Evolutionary conservation across 2,113 vertebrate species (phyloP), one percentile per base, ranked within the genome.

Genomic region (Indicator maculatus): DNA sequence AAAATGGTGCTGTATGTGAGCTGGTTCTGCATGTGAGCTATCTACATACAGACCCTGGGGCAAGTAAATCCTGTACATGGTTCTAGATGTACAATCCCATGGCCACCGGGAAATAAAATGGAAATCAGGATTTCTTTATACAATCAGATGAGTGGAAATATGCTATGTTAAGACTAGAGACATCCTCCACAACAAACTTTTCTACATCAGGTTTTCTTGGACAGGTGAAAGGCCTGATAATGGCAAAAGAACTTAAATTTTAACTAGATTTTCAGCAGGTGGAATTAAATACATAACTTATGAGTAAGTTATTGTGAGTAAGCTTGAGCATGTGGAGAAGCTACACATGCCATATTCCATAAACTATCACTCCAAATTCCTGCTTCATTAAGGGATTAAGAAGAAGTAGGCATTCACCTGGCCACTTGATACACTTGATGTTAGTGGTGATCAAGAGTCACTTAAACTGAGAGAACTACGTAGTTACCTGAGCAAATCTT

Each of bases 151-250:
- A 81, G 27, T 31, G 92, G 65, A 95, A 94, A 81, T 11, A 38
- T 28, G 36, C 3, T n/a, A 45, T 86, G 87, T 92, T 77, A 90
- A 85, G 72, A 82, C 44, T 53, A 39, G 19, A 94, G 47, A 94
- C 84, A n/a, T 93, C 39, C 27, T 50, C 83, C 67, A 95, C 45
- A 58, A 78, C 39, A 67, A 82, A 90, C 18, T 50, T 45, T 36
- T 76, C 74, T 27, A 23, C n/a, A 50, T 17, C 27, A 50, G 77
- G 64, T 90, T 53, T 66, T 63, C 8, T 15, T 44, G 44, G 47
- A 61, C 28, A 89, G 53, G 67, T 93, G 73, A 86, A 79, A 91
- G 77, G 90, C 36, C 52, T 95, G 28, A 81, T 94, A 19, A 84
- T 55, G 76, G 67, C 38, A 73, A 56, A 89, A 95, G 78, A 70